Percentiles rank a stretch among this genome's conserved stretches.
phyloP scores from a whole-genome alignment of 1,140 invertebrate genomes.

The Drosophila gunungcola region DNA sequence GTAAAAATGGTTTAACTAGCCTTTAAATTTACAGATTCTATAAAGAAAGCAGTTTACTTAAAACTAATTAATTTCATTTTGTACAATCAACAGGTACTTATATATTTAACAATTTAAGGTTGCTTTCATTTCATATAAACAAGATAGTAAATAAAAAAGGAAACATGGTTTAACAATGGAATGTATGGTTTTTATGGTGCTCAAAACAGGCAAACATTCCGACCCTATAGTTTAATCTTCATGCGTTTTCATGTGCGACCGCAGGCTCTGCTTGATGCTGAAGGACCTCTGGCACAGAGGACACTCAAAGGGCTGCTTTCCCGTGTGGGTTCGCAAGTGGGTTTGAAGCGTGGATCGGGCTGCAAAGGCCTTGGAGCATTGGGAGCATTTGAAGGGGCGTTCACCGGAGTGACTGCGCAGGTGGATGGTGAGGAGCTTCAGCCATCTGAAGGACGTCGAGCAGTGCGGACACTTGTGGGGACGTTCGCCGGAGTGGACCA shows the following conservation, averaged over 20 bases:
- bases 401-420: conserved; percentile 1
- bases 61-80: no score
- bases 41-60: no score
- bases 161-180: not conserved
- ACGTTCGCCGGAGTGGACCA: not conserved
- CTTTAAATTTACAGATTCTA: no score
- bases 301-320: not conserved
- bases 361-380: not conserved
- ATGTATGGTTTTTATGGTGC: not conserved
- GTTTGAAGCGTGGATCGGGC: not conserved
- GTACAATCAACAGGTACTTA: no score
- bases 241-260: not conserved
- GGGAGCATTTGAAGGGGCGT: conserved; percentile 2
- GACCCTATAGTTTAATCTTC: not conserved
- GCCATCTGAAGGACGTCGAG: not conserved
- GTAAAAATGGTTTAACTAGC: no score
- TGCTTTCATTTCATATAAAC: no score
- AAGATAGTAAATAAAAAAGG: no score
- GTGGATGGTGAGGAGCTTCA: not conserved
- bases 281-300: not conserved
- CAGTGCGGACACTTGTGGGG: conserved; percentile 1
- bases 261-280: not conserved
- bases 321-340: conserved; percentile 6
- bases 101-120: no score
- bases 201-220: not conserved